Percentiles rank a stretch among this genome's conserved stretches.
Conservation (phyloP, 2,888 invertebrate species). For the Agapostemon virescens region DNA sequence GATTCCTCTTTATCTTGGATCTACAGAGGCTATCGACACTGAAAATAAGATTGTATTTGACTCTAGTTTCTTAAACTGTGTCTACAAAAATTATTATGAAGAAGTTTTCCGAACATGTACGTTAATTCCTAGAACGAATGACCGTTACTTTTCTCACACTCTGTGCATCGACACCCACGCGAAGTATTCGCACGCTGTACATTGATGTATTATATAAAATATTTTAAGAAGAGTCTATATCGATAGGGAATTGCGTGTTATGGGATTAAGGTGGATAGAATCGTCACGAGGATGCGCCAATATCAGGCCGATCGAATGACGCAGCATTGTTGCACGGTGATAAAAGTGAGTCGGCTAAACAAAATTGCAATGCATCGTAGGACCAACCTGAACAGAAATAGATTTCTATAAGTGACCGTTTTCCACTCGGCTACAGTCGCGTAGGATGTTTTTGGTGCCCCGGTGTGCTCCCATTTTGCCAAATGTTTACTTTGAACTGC, state of each 20-base stretch:
- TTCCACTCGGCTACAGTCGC: constrained; percentile 30
- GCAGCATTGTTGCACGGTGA: constrained; percentile 6
- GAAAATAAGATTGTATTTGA: no score
- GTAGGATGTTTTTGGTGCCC: constrained; percentile 58
- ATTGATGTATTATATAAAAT: constrained; percentile 34
- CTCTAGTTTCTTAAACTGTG: no score
- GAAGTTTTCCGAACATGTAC: no score
- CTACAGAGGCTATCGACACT: no score
- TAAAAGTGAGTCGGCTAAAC: constrained; percentile 10
- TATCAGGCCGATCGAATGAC: constrained; percentile 1
- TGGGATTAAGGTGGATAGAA: not conserved
- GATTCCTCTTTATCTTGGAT: no score
- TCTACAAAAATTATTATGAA: no score
- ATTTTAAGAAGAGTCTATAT: constrained; percentile 6
- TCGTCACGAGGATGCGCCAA: constrained; percentile 6
- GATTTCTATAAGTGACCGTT: constrained; percentile 6
- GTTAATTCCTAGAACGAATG: not conserved
- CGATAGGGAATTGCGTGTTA: not conserved
- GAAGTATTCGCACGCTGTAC: constrained; percentile 6
- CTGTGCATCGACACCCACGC: not conserved
- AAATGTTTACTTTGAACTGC: constrained; percentile 40
- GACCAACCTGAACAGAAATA: not conserved
- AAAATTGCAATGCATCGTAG: not conserved
- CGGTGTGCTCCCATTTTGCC: constrained; percentile 60
- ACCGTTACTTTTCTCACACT: not conserved